These are phyloP conservation scores for Mystacornis crossleyi DNA, from an alignment of 2,113 vertebrate species.

Conservation along the genomic window DNA sequence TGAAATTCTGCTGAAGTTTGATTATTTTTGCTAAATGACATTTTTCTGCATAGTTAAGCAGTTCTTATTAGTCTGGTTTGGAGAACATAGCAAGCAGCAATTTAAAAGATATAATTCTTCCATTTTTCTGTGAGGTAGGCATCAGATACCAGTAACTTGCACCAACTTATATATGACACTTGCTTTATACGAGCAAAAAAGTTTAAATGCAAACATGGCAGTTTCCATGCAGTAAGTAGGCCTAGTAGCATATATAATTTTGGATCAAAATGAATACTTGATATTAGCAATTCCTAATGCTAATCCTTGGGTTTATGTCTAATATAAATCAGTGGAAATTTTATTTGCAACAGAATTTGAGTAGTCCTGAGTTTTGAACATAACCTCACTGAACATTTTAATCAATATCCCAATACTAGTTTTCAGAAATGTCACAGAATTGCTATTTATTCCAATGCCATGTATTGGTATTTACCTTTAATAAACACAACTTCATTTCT, in stretches of 20 bases:
- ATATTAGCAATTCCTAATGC: neutral
- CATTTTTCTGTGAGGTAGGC: neutral
- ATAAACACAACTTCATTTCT: neutral
- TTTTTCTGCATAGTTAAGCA: neutral
- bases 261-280: neutral
- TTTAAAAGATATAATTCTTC: neutral
- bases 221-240: neutral
- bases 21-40: neutral
- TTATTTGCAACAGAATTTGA: neutral
- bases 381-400: neutral
- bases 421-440: neutral
- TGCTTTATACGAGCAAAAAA: neutral
- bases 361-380: neutral
- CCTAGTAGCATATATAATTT: neutral
- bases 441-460: neutral
- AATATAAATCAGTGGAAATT: neutral
- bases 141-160: neutral
- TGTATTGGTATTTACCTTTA: neutral
- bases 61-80: neutral
- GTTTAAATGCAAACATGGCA: neutral
- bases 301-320: neutral
- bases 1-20: neutral
- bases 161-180: neutral
- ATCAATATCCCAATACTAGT: neutral
- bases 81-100: neutral